Evolutionary conservation across 2,888 invertebrate species (phyloP).

Genomic region (Dorcus hopei): DNA sequence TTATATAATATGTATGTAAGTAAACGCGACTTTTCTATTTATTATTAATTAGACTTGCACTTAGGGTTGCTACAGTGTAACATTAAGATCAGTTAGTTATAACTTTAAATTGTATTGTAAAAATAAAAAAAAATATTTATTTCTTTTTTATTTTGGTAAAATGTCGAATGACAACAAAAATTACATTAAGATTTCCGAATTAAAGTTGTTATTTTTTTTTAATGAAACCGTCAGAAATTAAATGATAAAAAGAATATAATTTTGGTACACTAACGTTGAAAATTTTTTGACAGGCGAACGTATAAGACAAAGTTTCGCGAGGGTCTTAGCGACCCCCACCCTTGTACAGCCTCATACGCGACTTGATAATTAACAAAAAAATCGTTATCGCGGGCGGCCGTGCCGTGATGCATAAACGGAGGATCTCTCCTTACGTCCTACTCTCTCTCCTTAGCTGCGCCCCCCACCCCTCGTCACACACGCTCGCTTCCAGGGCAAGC

Average conservation of each 20-base stretch:
- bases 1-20: too few species aligned
- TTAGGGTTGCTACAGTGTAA: too few species aligned
- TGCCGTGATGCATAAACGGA: slow-evolving; percentile 48
- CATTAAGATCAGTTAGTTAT: neutral
- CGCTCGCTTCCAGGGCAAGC: slow-evolving; percentile 41
- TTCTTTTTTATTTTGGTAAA: too few species aligned
- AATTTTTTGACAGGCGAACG: slow-evolving; percentile 25
- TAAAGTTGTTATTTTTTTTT: neutral
- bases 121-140: too few species aligned
- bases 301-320: slow-evolving; percentile 30
- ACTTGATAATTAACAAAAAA: slow-evolving; percentile 53
- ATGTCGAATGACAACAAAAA: too few species aligned
- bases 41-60: too few species aligned
- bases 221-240: neutral
- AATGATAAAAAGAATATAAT: slow-evolving; percentile 2
- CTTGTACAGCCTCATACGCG: slow-evolving; percentile 47
- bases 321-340: slow-evolving; percentile 33
- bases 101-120: neutral
- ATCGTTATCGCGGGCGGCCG: slow-evolving; percentile 52
- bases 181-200: neutral
- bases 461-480: slow-evolving; percentile 30
- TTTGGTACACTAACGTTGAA: slow-evolving; percentile 10
- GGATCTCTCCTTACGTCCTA: slow-evolving; percentile 44
- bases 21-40: too few species aligned
- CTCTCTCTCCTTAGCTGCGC: slow-evolving; percentile 16